A percentile compares a stretch with the other conserved stretches of the same genome.
phyloP scores from a whole-genome alignment of 2,113 vertebrate species.

The Anhinga anhinga region DNA sequence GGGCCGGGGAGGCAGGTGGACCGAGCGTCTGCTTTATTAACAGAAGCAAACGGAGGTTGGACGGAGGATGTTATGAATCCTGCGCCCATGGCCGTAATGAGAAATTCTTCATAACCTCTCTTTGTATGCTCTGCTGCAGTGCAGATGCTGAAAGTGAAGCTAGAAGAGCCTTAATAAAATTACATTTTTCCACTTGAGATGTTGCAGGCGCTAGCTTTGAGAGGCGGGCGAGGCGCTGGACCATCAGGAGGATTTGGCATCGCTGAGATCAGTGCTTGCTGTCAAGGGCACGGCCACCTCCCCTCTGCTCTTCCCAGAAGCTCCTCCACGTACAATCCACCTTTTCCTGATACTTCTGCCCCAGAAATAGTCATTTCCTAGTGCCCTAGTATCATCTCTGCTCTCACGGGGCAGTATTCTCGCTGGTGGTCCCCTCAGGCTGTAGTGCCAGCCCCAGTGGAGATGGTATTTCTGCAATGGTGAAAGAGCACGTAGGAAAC shows the following conservation, averaged over 20 bases:
- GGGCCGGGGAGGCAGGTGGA: not conserved
- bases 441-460: not conserved
- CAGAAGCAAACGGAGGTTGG: not conserved
- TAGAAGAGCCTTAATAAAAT: constrained; percentile 15
- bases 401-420: not conserved
- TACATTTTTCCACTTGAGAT: constrained; percentile 19
- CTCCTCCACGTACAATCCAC: rapidly evolving
- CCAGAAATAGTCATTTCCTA: rapidly evolving
- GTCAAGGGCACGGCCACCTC: not conserved
- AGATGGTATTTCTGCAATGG: not conserved
- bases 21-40: not conserved
- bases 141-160: constrained; percentile 22
- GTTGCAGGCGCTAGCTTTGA: not conserved
- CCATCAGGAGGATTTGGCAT: rapidly evolving
- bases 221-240: rapidly evolving
- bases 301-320: not conserved
- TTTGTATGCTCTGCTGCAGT: constrained; percentile 32
- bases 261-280: not conserved
- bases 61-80: not conserved
- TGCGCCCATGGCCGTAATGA: not conserved
- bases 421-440: not conserved
- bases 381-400: not conserved
- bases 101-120: constrained; percentile 24
- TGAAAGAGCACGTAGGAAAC: not conserved
- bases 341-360: not conserved